Evolutionary conservation across 2,888 invertebrate species (phyloP).

Genomic region (Lydus trimaculatus): DNA sequence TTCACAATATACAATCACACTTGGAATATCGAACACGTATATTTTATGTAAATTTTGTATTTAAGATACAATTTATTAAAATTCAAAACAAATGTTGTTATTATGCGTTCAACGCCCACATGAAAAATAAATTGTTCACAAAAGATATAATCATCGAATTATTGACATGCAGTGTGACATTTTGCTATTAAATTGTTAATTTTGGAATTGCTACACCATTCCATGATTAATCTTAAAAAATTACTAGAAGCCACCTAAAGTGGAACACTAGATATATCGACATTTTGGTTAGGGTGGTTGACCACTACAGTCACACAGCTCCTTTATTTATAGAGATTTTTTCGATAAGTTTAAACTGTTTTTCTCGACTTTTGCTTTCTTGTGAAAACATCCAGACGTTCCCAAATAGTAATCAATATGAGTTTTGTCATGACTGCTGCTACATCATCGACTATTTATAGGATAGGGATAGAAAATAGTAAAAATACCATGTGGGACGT

Average conservation of each 20-base stretch:
- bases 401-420: background rate
- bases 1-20: background rate
- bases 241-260: too few species aligned
- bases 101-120: background rate
- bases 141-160: background rate
- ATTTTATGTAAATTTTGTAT: background rate
- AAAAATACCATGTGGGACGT: slow-evolving; percentile 3
- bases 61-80: too few species aligned
- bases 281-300: too few species aligned
- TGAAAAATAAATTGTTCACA: background rate
- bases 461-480: too few species aligned
- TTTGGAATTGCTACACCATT: background rate
- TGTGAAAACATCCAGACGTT: background rate
- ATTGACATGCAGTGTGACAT: background rate
- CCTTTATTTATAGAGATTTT: too few species aligned
- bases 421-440: background rate
- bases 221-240: too few species aligned
- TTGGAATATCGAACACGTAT: background rate
- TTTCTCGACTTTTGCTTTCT: background rate
- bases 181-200: background rate
- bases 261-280: too few species aligned
- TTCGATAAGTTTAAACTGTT: too few species aligned
- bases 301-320: too few species aligned
- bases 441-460: background rate
- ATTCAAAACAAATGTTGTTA: background rate